Base-by-base conservation (phyloP, 2,888 invertebrate genomes). In the Dyspetes luteomarginatus region DNA sequence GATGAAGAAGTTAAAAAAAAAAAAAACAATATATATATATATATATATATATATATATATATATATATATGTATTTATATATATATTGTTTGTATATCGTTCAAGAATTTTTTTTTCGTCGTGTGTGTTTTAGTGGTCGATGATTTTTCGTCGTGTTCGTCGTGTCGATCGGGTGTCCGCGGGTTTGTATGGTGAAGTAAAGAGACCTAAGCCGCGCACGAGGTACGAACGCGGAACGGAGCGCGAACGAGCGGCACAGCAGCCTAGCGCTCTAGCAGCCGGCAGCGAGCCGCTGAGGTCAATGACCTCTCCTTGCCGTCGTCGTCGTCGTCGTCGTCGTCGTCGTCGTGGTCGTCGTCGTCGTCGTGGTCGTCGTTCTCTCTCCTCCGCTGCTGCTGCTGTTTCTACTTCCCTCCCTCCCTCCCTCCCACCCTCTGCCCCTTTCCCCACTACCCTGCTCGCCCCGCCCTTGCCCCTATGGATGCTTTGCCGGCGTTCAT, bases 221-320 rank as follows among this genome's bases (percentile, higher is more conserved):
- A 87, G 88, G 89, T 89, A 89, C 86, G 87, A 88, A 88, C 89
- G 85, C 85, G 86, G 85, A 85, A 85, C 84, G 86, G 56, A 89
- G 87, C 90, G 88, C 86, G 88, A 88, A 86, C 88, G 88, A 86
- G 85, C 81, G 72, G 82, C 84, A 72, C 82, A 83, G 79, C 84
- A 87, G 87, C 88, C 85, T 87, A 90, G 88, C 91, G 89, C 89
- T 90, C 90, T 89, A 90, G 90, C 91, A 91, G 91, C 91, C 91
- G 91, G 91, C 91, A 91, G 90, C 90, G 88, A 90, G 91, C 91
- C 89, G 90, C 91, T 90, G 86, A 86, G 91, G 91, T 91, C 91
- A 91, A 91, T 89, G 91, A 91, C 91, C 91, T 90, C 89, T 88
- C 87, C 88, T 88, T 86, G 90, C 88, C 90, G 89, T 89, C 89